These are phyloP conservation scores for Mylabris sibirica DNA, from an alignment of 2,888 invertebrate species.

Conservation along the genomic window DNA sequence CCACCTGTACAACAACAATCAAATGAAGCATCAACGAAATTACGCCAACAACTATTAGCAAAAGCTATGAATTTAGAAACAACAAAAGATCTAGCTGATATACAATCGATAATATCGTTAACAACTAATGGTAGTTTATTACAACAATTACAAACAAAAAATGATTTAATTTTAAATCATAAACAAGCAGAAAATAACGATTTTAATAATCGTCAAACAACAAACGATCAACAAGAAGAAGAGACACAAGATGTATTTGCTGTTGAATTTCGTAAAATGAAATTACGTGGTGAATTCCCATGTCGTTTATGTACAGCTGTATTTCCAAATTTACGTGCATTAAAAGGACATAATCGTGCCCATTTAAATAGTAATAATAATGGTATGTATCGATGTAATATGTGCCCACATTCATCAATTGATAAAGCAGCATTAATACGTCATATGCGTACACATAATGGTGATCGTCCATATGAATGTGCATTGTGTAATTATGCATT, in stretches of 20 bases:
- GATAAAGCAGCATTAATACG: conserved; percentile 92
- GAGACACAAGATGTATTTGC: conserved; percentile 86
- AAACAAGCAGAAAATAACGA: conserved; percentile 35
- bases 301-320: conserved; percentile 88
- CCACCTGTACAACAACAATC: conserved; percentile 15
- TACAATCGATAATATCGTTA: conserved; percentile 82
- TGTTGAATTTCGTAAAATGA: conserved; percentile 88
- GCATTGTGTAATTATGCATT: conserved; percentile 95
- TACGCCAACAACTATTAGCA: conserved; percentile 48
- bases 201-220: conserved; percentile 43
- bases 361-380: conserved; percentile 79
- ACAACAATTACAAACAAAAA: conserved; percentile 67
- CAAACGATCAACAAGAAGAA: conserved; percentile 64
- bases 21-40: conserved; percentile 43
- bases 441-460: conserved; percentile 94
- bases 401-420: conserved; percentile 87
- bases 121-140: conserved; percentile 74
- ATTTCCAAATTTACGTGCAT: conserved; percentile 86
- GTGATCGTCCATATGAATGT: conserved; percentile 94
- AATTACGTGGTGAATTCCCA: conserved; percentile 86
- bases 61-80: conserved; percentile 60
- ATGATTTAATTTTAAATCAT: conserved; percentile 39
- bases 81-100: conserved; percentile 83
- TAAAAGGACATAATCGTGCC: conserved; percentile 90
- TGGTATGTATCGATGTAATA: conserved; percentile 89